Evolutionary conservation across 2,888 invertebrate genomes (phyloP), one percentile per base, ranked within the genome.

Genomic region (Xestia ashworthii): DNA sequence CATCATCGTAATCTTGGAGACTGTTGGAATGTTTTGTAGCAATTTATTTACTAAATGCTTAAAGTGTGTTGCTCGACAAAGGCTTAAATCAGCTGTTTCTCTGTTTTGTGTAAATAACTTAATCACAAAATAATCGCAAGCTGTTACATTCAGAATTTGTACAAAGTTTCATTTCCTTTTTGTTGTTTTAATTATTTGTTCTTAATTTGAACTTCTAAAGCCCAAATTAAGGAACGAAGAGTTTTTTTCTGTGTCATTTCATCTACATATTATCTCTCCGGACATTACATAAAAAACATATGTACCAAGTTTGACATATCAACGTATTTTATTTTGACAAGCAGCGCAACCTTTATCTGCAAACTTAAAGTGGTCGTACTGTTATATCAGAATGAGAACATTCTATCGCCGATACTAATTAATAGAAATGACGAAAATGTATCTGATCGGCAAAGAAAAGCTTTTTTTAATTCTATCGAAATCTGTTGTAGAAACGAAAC

Each of bases 161-260:
- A 67, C 60, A 62, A 71, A 68, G 46, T 81, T 85, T 67, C 1
- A 32, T 85, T 81, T 81, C 74, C 44, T 68, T 80, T 66, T 66
- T 48, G 46, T 66, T 48, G 46, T 60, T 58, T 4, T 55, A 25
- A 67, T 84, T 69, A 66, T 82, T 79, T 48, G 11, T 81, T 44
- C 22, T 78, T 64, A 58, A 77, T 82, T 69, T 50, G 14, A 14
- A 62, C 53, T 46, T 65, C 22, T 38, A 14, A 64, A n/a, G 12
- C 0, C 41, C 6, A 64, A 64, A 64, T 64, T 41, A n/a, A 19
- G 16, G 41, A 48, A 16, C 16, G 32, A 48, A 16, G 16, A 74
- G 22, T 44, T n/a, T 58, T 41, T n/a, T n/a, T 62, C 50, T 32
- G 19, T 44, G 12, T 38, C 9, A 38, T 72, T 41, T 73, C 4